Conservation (phyloP, 1,140 invertebrate species). For the Zaprionus africanus region DNA sequence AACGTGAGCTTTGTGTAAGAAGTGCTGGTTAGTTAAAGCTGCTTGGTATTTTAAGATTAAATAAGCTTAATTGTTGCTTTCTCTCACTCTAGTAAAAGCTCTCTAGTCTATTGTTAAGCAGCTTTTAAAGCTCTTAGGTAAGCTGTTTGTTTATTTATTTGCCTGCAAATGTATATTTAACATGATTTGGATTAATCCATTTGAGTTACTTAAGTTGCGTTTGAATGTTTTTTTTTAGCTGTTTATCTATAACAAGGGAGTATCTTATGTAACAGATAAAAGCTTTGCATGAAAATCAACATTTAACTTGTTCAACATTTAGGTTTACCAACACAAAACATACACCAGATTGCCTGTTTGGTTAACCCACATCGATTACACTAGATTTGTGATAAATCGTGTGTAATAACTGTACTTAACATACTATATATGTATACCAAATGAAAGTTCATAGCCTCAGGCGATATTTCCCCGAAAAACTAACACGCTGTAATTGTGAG, state of each 20-base stretch:
- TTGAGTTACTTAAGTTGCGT: too few species aligned
- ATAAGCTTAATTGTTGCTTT: neutral
- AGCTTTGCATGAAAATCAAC: too few species aligned
- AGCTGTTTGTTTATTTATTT: neutral
- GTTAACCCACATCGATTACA: neutral
- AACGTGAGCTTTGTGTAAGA: too few species aligned
- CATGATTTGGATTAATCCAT: too few species aligned
- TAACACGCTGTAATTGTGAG: slow-evolving; percentile 19
- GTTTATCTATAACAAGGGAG: too few species aligned
- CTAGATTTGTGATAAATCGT: neutral
- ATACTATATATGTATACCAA: neutral
- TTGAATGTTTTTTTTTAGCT: too few species aligned
- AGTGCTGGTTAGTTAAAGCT: too few species aligned
- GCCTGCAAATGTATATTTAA: too few species aligned
- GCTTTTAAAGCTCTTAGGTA: neutral
- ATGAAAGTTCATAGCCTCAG: neutral
- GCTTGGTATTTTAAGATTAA: neutral
- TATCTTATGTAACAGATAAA: too few species aligned
- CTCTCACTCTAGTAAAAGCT: neutral
- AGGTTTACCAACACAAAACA: too few species aligned
- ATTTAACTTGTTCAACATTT: neutral
- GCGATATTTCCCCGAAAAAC: neutral
- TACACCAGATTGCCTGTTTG: neutral
- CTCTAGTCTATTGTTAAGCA: neutral
- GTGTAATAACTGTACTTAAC: neutral